phyloP scores from a whole-genome alignment of 2,888 invertebrate species.

The Galerucella pusilla region DNA sequence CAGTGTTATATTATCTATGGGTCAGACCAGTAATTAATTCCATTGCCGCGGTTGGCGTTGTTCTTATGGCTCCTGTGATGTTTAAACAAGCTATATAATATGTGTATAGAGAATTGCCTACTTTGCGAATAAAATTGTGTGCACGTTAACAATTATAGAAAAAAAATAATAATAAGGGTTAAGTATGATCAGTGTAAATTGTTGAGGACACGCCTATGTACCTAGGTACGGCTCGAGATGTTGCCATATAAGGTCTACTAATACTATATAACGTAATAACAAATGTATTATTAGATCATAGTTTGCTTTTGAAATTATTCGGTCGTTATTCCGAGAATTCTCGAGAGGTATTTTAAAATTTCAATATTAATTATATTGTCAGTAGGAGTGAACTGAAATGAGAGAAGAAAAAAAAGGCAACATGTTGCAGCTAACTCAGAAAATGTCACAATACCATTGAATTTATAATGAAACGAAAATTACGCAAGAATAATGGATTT shows the following conservation, averaged over 20 bases:
- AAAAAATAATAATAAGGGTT: neutral
- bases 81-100: too few species aligned
- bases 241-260: conserved; percentile 45
- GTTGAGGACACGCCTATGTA: neutral
- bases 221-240: conserved; percentile 45
- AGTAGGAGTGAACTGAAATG: conserved; percentile 31
- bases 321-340: conserved; percentile 28
- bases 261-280: conserved; percentile 42
- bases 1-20: too few species aligned
- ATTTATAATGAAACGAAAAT: conserved; percentile 31
- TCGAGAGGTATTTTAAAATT: conserved; percentile 30
- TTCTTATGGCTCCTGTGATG: too few species aligned
- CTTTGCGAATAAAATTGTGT: too few species aligned
- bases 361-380: conserved; percentile 34
- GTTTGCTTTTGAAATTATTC: conserved; percentile 35
- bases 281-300: conserved; percentile 48
- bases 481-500: conserved; percentile 27
- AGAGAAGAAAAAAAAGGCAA: conserved; percentile 2
- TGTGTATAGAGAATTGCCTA: too few species aligned
- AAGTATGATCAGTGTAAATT: neutral
- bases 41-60: too few species aligned
- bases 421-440: conserved; percentile 15
- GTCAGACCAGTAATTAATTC: too few species aligned
- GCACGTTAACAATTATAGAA: too few species aligned
- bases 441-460: conserved; percentile 35